A percentile compares a stretch with the other conserved stretches of the same genome.
These are phyloP conservation scores for Genyomyrus donnyi DNA, from an alignment of 2,113 vertebrate species.

Conservation along the genomic window DNA sequence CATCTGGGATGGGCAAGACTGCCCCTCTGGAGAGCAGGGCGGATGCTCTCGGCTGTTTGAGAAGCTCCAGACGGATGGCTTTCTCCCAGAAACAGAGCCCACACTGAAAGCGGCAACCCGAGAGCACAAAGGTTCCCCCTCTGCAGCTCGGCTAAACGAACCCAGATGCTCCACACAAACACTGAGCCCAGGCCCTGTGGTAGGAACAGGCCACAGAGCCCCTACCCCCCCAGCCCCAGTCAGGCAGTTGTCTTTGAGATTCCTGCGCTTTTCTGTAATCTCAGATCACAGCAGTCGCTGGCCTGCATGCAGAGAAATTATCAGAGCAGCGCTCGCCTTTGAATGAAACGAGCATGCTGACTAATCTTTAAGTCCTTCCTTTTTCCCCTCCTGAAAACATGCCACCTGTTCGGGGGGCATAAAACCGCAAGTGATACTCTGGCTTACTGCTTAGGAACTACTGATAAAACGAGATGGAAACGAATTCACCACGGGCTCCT, in stretches of 20 bases:
- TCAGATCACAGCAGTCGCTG: slow-evolving; percentile 70
- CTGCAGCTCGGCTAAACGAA: slow-evolving; percentile 72
- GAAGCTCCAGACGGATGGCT: slow-evolving; percentile 75
- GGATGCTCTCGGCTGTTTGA: slow-evolving; percentile 71
- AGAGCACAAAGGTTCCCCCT: slow-evolving; percentile 62
- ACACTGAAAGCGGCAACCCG: slow-evolving; percentile 80
- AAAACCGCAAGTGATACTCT: slow-evolving; percentile 20
- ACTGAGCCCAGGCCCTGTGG: slow-evolving; percentile 59
- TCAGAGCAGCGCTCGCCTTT: slow-evolving; percentile 68
- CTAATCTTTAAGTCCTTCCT: slow-evolving; percentile 71
- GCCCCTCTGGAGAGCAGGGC: slow-evolving; percentile 65
- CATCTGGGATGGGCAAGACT: slow-evolving; percentile 81
- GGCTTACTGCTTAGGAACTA: neutral
- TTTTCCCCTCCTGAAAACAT: slow-evolving; percentile 60
- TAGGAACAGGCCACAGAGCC: slow-evolving; percentile 42
- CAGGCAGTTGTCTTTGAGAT: slow-evolving; percentile 66
- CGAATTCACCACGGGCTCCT: neutral
- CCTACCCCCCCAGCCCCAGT: slow-evolving; percentile 29
- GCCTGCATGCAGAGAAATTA: slow-evolving; percentile 76
- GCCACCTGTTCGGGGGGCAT: slow-evolving; percentile 49
- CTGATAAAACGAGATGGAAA: neutral
- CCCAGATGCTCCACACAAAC: slow-evolving; percentile 84
- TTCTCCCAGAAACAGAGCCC: slow-evolving; percentile 68
- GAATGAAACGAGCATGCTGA: slow-evolving; percentile 67
- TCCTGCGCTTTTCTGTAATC: slow-evolving; percentile 77